phyloP scores from a whole-genome alignment of 1,140 invertebrate genomes.

The Drosophila athabasca region DNA sequence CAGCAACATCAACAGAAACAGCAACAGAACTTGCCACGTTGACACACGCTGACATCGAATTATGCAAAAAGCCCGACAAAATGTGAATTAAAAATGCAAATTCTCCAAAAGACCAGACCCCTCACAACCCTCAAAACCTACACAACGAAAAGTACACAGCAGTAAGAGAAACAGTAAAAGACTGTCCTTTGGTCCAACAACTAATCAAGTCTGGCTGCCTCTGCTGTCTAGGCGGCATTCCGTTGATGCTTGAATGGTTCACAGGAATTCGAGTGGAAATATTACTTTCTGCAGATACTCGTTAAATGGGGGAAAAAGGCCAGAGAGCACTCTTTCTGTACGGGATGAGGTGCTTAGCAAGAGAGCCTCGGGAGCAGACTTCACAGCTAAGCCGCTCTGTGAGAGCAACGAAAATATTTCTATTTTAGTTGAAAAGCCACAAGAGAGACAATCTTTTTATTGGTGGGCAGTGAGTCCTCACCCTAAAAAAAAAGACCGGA shows the following conservation, averaged over 20 bases:
- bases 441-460: no score
- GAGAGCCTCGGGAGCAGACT: background rate
- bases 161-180: background rate
- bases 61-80: conserved; percentile 71
- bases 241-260: conserved; percentile 49
- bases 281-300: conserved; percentile 23
- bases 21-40: conserved; percentile 47
- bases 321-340: conserved; percentile 22
- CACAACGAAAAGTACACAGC: conserved; percentile 6
- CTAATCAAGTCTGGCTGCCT: conserved; percentile 52
- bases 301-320: conserved; percentile 11
- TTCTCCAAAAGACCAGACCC: conserved; percentile 33
- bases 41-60: conserved; percentile 76
- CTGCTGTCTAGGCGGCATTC: conserved; percentile 35
- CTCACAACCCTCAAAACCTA: background rate
- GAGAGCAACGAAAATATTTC: no score
- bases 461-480: no score
- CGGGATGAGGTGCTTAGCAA: conserved; percentile 9
- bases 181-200: conserved; percentile 30
- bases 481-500: no score
- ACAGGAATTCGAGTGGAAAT: conserved; percentile 46
- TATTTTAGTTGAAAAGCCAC: no score
- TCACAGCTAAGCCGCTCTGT: no score
- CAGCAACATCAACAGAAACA: conserved; percentile 29
- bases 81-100: conserved; percentile 81